These are phyloP conservation scores for Drosophila gunungcola DNA, from an alignment of 1,140 invertebrate species.

Conservation along the genomic window DNA sequence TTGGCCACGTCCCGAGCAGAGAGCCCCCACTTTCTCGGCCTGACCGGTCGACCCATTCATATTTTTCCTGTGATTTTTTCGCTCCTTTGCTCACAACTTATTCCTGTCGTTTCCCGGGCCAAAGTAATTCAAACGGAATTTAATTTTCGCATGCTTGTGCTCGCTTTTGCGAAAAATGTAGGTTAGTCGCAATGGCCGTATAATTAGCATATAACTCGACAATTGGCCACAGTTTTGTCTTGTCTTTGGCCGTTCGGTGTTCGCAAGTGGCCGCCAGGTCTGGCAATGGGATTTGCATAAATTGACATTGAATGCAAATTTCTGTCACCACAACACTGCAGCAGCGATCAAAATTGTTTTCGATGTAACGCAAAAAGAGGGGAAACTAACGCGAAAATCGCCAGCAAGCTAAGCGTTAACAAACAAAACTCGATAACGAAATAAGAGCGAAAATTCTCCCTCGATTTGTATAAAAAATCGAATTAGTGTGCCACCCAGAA, in stretches of 20 bases:
- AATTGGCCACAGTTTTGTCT: slow-evolving; percentile 74
- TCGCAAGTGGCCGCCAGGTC: slow-evolving; percentile 20
- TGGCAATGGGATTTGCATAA: slow-evolving; percentile 78
- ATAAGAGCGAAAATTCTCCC: slow-evolving; percentile 54
- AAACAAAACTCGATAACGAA: slow-evolving; percentile 82
- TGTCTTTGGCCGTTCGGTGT: slow-evolving; percentile 27
- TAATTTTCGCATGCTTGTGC: slow-evolving; percentile 55
- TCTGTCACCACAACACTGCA: slow-evolving; percentile 38
- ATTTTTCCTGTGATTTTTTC: slow-evolving; percentile 57
- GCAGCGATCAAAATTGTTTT: slow-evolving; percentile 68
- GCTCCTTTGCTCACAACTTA: slow-evolving; percentile 15
- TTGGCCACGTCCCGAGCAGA: slow-evolving; percentile 68
- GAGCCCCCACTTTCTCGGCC: slow-evolving; percentile 63
- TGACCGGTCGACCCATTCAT: slow-evolving; percentile 68
- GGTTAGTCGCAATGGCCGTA: slow-evolving; percentile 53
- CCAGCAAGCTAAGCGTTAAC: slow-evolving; percentile 75
- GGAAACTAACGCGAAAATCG: slow-evolving; percentile 57
- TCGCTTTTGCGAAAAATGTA: slow-evolving; percentile 28
- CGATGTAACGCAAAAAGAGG: slow-evolving; percentile 36
- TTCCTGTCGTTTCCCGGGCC: slow-evolving; percentile 27
- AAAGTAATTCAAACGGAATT: slow-evolving; percentile 83
- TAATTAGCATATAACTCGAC: slow-evolving; percentile 68
- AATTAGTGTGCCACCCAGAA: slow-evolving; percentile 69
- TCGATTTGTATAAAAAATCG: slow-evolving; percentile 78
- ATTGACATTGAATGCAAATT: slow-evolving; percentile 80